Base-by-base conservation (phyloP, 2,888 invertebrate genomes). In the Scaptomyza parva region DNA sequence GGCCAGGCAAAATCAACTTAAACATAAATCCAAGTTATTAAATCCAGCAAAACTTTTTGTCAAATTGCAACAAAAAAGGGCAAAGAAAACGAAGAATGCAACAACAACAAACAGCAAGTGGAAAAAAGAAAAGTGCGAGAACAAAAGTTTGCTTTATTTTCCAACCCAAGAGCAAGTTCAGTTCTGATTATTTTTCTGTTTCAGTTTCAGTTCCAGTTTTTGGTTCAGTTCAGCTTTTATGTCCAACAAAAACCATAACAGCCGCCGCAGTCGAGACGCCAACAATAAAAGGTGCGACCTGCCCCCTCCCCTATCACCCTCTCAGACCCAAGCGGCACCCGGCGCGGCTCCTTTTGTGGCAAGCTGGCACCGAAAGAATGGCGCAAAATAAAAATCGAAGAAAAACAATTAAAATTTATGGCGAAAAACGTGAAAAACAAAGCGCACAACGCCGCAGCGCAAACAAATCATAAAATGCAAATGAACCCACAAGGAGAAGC, bases 381-480 rank as follows among this genome's bases (percentile, higher is more conserved):
- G 51, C 57, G 65, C 59, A 74, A 81, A 71, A 68, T 65, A 68
- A 82, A 82, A 87, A 85, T 85, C 82, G 78, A 85, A 79, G 79
- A 87, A 85, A 85, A 73, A 85, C 88, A 85, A 85, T 85, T 85
- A 85, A 78, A 87, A 85, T 82, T 68, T 78, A 80, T 80, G 78
- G 78, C 64, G 53, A 69, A 79, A 70, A 72, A 61, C 54, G 66
- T 50, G 62, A 53, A 70, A 67, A 76, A 78, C 65, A 75, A 76
- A 65, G 66, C 60, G 62, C 52, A 35, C 52, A 35, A 20, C 17
- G 48, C 20, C 44, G 44, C 14, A 35, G 14, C 35, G 79, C 79
- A 79, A 82, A 79, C 79, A 89, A 86, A 84, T 85, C 83, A 86
- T 80, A 88, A 80, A 72, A 82, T 86, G 81, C 68, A 79, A 87